Evolutionary conservation across 2,797 vertebrate species (phyloP).

Genomic region (Melopsittacus undulatus): DNA sequence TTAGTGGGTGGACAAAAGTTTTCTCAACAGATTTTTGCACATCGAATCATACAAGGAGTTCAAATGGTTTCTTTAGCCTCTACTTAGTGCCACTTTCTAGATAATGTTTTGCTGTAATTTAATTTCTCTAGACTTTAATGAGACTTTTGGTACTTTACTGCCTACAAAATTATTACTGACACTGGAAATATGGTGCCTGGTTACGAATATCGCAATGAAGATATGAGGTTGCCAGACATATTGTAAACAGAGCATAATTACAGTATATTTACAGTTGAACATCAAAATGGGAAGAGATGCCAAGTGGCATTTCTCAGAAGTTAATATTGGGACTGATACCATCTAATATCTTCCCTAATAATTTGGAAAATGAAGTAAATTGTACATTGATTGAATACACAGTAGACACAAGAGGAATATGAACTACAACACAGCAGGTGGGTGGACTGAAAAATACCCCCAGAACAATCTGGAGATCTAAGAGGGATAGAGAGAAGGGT

Average conservation of each 20-base stretch:
- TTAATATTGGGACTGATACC: constrained; percentile 56
- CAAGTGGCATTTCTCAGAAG: constrained; percentile 46
- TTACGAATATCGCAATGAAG: constrained; percentile 24
- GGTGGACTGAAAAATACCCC: neutral
- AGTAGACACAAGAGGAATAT: constrained; percentile 9
- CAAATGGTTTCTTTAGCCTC: neutral
- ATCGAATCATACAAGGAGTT: neutral
- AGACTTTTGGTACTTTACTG: constrained; percentile 18
- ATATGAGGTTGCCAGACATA: constrained; percentile 36
- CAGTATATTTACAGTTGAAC: constrained; percentile 44
- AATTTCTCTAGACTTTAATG: constrained; percentile 16
- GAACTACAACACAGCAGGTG: constrained; percentile 39
- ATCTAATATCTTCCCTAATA: constrained; percentile 44
- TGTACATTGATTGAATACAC: neutral
- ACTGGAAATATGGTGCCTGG: constrained; percentile 48
- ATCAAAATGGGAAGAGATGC: constrained; percentile 57
- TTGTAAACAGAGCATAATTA: constrained; percentile 58
- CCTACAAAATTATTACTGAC: constrained; percentile 41
- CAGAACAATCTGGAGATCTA: constrained; percentile 12
- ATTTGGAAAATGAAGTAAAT: constrained; percentile 42
- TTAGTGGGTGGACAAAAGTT: constrained; percentile 3
- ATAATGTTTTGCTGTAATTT: neutral
- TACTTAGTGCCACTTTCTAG: neutral
- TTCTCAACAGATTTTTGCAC: constrained; percentile 16
- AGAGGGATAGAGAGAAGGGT: neutral